Evolutionary conservation across 2,888 invertebrate genomes (phyloP).

Genomic region (Drosophila demipolita): DNA sequence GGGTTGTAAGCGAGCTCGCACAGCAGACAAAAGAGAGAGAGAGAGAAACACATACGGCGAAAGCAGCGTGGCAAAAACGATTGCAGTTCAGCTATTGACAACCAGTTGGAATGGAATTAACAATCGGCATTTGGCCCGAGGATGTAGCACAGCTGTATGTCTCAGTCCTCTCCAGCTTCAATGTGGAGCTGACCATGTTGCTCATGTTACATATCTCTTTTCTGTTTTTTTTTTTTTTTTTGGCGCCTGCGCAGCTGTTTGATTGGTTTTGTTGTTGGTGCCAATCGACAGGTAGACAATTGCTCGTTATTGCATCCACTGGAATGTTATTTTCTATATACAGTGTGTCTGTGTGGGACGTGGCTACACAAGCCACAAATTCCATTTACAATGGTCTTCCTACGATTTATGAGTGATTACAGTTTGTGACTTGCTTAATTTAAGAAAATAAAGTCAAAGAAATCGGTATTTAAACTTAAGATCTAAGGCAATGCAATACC

Average conservation of each 20-base stretch:
- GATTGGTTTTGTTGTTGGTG: slow-evolving; percentile 57
- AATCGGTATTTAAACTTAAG: neutral
- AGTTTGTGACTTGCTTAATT: slow-evolving; percentile 32
- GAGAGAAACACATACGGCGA: slow-evolving; percentile 28
- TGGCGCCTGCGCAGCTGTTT: slow-evolving; percentile 61
- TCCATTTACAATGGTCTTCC: slow-evolving; percentile 45
- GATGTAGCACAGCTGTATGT: slow-evolving; percentile 53
- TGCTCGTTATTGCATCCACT: slow-evolving; percentile 56
- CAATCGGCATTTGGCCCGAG: slow-evolving; percentile 54
- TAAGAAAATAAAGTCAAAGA: neutral
- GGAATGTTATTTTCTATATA: slow-evolving; percentile 38
- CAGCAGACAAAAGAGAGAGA: neutral
- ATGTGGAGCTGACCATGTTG: slow-evolving; percentile 23
- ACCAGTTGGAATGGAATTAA: slow-evolving; percentile 37
- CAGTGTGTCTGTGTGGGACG: slow-evolving; percentile 35
- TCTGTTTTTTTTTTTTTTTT: neutral
- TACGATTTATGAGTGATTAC: slow-evolving; percentile 41
- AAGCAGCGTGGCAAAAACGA: slow-evolving; percentile 21
- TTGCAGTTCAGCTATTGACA: slow-evolving; percentile 19
- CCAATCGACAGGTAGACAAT: slow-evolving; percentile 69
- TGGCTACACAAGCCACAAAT: slow-evolving; percentile 19
- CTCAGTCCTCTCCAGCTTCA: slow-evolving; percentile 6
- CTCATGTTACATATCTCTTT: slow-evolving; percentile 5
- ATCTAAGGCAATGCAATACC: neutral
- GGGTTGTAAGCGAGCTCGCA: slow-evolving; percentile 37